A percentile compares a stretch with the other conserved stretches of the same genome.
These are phyloP conservation scores for Samia ricini DNA, from an alignment of 1,140 invertebrate genomes.

Conservation along the genomic window DNA sequence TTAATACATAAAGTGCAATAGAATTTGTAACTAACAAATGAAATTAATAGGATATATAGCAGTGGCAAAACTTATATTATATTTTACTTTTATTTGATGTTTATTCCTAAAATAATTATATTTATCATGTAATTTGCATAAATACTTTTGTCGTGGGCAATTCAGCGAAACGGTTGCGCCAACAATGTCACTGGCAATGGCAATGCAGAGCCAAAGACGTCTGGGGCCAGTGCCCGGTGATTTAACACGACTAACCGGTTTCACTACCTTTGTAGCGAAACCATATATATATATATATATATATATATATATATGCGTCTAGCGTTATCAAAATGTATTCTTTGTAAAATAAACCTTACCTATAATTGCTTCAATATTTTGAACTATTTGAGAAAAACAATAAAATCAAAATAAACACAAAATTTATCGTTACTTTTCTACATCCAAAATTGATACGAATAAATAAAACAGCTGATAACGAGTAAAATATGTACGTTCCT, in stretches of 20 bases:
- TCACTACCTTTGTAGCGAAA: background rate
- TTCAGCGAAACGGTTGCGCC: too few relatives aligned
- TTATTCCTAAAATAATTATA: too few relatives aligned
- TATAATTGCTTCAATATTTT: too few relatives aligned
- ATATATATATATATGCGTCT: background rate
- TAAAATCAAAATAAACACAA: too few relatives aligned
- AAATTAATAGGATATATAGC: too few relatives aligned
- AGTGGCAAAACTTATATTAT: too few relatives aligned
- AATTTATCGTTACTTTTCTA: too few relatives aligned
- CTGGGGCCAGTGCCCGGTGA: slow-evolving; percentile 5
- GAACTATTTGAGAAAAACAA: too few relatives aligned
- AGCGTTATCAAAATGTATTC: background rate
- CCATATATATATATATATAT: background rate
- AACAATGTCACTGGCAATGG: slow-evolving; percentile 5
- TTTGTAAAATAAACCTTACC: background rate
- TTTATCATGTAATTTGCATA: background rate
- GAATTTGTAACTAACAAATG: too few relatives aligned
- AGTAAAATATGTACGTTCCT: background rate
- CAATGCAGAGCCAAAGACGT: background rate
- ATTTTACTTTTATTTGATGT: too few relatives aligned
- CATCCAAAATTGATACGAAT: too few relatives aligned
- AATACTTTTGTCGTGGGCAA: background rate
- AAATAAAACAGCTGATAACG: background rate
- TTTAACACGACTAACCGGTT: slow-evolving; percentile 4
- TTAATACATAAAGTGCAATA: too few relatives aligned